These are phyloP conservation scores for Bombus superbus DNA, from an alignment of 1,140 invertebrate genomes.

Conservation along the genomic window DNA sequence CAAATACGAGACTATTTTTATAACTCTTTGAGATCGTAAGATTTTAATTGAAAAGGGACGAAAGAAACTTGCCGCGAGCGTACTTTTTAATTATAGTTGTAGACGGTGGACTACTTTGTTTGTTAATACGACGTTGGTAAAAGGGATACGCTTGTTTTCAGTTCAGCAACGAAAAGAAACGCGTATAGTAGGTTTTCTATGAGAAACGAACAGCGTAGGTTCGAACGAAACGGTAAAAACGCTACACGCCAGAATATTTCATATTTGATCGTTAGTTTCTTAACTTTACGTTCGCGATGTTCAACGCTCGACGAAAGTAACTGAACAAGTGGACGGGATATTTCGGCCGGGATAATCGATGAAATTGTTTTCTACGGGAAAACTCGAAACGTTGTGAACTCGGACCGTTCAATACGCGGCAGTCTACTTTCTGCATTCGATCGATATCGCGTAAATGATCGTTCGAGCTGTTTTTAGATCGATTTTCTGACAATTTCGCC, in stretches of 20 bases:
- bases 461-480: neutral
- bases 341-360: neutral
- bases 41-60: neutral
- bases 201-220: no score
- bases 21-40: slow-evolving; percentile 6
- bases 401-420: neutral
- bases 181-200: no score
- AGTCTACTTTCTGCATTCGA: slow-evolving; percentile 2
- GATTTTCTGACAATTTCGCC: neutral
- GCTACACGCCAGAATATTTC: no score
- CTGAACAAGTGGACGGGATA: no score
- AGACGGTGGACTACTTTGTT: no score
- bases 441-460: slow-evolving; percentile 1
- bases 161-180: no score
- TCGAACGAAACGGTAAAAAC: neutral
- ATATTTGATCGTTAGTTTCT: neutral
- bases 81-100: neutral
- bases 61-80: neutral
- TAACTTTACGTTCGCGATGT: neutral
- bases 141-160: neutral
- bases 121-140: neutral
- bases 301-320: neutral
- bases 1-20: slow-evolving; percentile 35
- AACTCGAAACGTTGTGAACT: neutral
- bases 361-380: neutral